Evolutionary conservation across 2,797 vertebrate genomes (phyloP).

Genomic region (Gambusia yucatana): DNA sequence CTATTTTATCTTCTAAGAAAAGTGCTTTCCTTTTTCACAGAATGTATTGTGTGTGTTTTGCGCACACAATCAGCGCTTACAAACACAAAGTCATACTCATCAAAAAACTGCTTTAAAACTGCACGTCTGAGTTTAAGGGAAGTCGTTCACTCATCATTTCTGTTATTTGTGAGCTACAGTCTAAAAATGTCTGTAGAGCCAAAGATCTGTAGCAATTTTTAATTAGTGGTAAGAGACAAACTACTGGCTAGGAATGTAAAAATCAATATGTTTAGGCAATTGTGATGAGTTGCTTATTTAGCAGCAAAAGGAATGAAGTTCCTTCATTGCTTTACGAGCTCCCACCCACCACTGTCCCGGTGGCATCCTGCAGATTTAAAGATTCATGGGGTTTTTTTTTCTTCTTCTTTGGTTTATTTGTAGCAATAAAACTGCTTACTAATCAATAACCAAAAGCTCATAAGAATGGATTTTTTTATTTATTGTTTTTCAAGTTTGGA

Average conservation of each 20-base stretch:
- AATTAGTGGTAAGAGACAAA: slow-evolving; percentile 7
- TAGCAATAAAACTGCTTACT: slow-evolving; percentile 62
- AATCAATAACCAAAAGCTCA: slow-evolving; percentile 62
- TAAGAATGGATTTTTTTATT: slow-evolving; percentile 24
- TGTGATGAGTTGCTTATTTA: slow-evolving; percentile 12
- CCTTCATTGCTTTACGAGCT: slow-evolving; percentile 30
- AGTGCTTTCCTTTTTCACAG: background rate
- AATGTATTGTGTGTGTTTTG: background rate
- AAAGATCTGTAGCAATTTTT: slow-evolving; percentile 1
- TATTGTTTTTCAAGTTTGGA: slow-evolving; percentile 11
- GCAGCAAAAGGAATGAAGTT: slow-evolving; percentile 21
- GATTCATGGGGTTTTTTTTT: slow-evolving; percentile 17
- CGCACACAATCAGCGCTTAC: no score
- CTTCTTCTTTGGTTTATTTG: slow-evolving; percentile 54
- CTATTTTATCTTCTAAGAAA: background rate
- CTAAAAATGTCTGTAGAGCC: background rate
- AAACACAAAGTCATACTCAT: background rate
- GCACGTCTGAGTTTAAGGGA: background rate
- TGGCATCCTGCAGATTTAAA: slow-evolving; percentile 55
- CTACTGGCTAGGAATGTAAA: background rate
- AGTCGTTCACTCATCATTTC: background rate
- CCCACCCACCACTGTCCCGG: slow-evolving; percentile 45
- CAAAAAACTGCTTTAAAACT: background rate
- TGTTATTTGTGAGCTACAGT: background rate
- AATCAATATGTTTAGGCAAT: slow-evolving; percentile 14